Evolutionary conservation across 2,113 vertebrate species (phyloP).

Genomic region (Tichodroma muraria): DNA sequence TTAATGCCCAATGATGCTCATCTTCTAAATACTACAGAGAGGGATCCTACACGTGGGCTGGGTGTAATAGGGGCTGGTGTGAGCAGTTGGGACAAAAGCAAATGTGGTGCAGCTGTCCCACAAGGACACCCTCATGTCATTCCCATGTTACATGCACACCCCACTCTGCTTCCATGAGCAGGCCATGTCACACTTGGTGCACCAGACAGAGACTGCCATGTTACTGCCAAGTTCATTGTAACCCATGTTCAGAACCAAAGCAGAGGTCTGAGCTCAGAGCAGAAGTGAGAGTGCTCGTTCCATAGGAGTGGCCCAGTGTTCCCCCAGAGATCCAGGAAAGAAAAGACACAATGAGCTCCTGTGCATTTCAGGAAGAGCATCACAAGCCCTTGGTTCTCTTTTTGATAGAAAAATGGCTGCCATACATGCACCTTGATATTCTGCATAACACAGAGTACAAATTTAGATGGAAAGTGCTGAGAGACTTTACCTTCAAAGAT

Average conservation of each 20-base stretch:
- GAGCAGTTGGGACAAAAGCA: not conserved
- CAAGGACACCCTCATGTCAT: not conserved
- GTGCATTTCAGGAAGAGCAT: not conserved
- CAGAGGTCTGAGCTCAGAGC: not conserved
- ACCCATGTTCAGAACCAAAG: not conserved
- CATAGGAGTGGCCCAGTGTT: not conserved
- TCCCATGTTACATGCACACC: not conserved
- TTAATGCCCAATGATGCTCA: not conserved
- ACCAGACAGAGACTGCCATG: rapidly evolving
- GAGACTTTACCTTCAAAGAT: conserved; percentile 88
- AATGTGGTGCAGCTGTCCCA: not conserved
- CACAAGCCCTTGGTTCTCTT: not conserved
- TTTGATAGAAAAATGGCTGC: not conserved
- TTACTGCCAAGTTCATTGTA: not conserved
- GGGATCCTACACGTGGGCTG: not conserved
- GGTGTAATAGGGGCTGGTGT: not conserved
- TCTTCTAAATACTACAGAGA: not conserved
- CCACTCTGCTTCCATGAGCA: not conserved
- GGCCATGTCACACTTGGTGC: not conserved
- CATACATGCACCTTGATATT: not conserved
- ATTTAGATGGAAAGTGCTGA: not conserved
- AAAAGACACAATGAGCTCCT: not conserved
- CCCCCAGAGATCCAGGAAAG: not conserved
- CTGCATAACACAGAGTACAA: not conserved
- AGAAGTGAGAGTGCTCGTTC: not conserved